Percentiles rank a stretch among this genome's conserved stretches.
These are phyloP conservation scores for Sprattus sprattus DNA, from an alignment of 2,113 vertebrate species.

Conservation along the genomic window DNA sequence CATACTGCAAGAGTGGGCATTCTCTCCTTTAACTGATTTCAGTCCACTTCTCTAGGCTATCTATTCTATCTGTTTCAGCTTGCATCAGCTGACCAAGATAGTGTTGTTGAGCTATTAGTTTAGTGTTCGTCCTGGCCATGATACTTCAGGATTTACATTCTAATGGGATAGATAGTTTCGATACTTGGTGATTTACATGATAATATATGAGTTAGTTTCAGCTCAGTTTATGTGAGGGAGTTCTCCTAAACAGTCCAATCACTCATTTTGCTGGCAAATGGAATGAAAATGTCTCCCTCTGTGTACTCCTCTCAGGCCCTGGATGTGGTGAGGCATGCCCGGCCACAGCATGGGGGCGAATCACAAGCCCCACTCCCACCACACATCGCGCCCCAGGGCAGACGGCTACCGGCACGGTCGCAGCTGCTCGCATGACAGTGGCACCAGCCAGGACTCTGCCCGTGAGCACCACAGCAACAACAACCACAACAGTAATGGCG, in stretches of 20 bases:
- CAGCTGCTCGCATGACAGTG: constrained; percentile 61
- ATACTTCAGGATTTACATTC: not conserved
- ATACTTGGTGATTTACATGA: not conserved
- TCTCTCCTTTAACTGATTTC: not conserved
- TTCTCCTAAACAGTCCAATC: constrained; percentile 8
- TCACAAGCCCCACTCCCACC: constrained; percentile 55
- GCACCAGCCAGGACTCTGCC: constrained; percentile 72
- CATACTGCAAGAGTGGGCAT: not conserved
- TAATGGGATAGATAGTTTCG: not conserved
- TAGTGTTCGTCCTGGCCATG: not conserved
- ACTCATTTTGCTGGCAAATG: not conserved
- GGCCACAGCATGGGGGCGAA: constrained; percentile 71
- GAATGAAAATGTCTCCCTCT: not conserved
- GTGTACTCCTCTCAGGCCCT: constrained; percentile 58
- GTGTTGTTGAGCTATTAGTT: not conserved
- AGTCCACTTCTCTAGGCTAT: not conserved
- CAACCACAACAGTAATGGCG: constrained; percentile 34
- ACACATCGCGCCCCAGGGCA: constrained; percentile 60
- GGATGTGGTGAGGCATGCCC: constrained; percentile 80
- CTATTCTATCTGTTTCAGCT: too few relatives aligned
- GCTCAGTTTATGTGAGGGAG: not conserved
- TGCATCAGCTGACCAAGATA: not conserved
- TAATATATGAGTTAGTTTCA: not conserved
- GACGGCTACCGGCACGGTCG: constrained; percentile 68
- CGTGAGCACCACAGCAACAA: constrained; percentile 54